These are phyloP conservation scores for Silvanus unidentatus DNA, from an alignment of 2,888 invertebrate genomes.

Conservation along the genomic window DNA sequence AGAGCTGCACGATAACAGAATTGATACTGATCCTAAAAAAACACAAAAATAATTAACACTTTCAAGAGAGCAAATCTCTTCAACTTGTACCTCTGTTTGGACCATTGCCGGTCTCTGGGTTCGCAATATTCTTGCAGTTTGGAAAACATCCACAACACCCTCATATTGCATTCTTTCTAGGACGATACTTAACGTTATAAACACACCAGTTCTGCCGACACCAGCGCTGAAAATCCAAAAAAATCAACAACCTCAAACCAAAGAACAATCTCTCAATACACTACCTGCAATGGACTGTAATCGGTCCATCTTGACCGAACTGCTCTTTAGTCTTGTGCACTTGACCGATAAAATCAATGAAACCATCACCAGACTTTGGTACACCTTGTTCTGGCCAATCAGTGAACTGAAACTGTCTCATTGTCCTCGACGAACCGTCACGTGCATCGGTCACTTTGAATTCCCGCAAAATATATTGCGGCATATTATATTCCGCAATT, in stretches of 20 bases:
- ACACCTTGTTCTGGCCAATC: conserved; percentile 97
- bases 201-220: conserved; percentile 97
- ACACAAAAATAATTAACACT: conserved; percentile 45
- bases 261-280: no score
- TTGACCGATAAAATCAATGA: conserved; percentile 98
- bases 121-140: conserved; percentile 94
- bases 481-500: conserved; percentile 99
- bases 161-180: conserved; percentile 99
- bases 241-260: no score
- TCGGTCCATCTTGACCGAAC: conserved; percentile 98
- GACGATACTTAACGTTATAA: conserved; percentile 95
- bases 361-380: conserved; percentile 96
- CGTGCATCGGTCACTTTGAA: conserved; percentile 98
- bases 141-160: conserved; percentile 98
- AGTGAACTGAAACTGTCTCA: conserved; percentile 93
- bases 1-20: conserved; percentile 98
- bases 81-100: conserved; percentile 82
- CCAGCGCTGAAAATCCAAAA: conserved; percentile 90
- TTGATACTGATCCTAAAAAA: conserved; percentile 91
- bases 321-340: conserved; percentile 99
- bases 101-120: conserved; percentile 99
- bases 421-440: conserved; percentile 92
- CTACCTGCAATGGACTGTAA: conserved; percentile 94
- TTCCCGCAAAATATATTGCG: conserved; percentile 96
- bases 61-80: conserved; percentile 4